Evolutionary conservation across 2,888 invertebrate species (phyloP).

Genomic region (Onthophagus sagittarius): DNA sequence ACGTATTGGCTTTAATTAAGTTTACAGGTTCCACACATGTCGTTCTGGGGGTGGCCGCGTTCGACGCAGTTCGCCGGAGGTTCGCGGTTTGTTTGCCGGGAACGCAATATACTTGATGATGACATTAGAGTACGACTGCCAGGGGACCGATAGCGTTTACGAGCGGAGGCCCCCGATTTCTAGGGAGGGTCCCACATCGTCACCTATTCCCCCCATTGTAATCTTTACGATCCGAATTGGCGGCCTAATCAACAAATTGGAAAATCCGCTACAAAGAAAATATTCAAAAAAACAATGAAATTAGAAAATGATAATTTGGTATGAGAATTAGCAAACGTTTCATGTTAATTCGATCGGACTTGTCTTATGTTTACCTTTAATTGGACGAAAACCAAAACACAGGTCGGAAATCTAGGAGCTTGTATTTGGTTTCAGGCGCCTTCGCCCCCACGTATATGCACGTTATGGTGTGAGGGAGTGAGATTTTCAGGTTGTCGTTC

Average conservation of each 20-base stretch:
- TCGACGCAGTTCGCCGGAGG: conserved; percentile 37
- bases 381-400: conserved; percentile 51
- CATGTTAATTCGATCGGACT: conserved; percentile 47
- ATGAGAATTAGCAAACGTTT: conserved; percentile 46
- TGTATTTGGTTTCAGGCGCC: conserved; percentile 46
- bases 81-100: conserved; percentile 47
- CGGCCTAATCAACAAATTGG: background rate
- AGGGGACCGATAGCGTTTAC: conserved; percentile 48
- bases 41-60: conserved; percentile 34
- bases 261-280: background rate
- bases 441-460: background rate
- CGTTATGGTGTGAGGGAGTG: conserved; percentile 1
- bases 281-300: background rate
- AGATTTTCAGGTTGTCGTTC: conserved; percentile 4
- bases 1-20: conserved; percentile 37
- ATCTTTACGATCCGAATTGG: background rate
- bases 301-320: conserved; percentile 45
- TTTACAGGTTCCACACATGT: conserved; percentile 40
- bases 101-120: conserved; percentile 50
- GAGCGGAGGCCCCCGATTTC: conserved; percentile 20
- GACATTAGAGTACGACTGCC: conserved; percentile 49
- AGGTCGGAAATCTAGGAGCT: conserved; percentile 47
- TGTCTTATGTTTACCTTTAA: conserved; percentile 50
- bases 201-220: background rate
- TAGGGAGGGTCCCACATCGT: conserved; percentile 1